Base-by-base conservation (phyloP, 2,888 invertebrate species). In the Ctenicera cuprea region DNA sequence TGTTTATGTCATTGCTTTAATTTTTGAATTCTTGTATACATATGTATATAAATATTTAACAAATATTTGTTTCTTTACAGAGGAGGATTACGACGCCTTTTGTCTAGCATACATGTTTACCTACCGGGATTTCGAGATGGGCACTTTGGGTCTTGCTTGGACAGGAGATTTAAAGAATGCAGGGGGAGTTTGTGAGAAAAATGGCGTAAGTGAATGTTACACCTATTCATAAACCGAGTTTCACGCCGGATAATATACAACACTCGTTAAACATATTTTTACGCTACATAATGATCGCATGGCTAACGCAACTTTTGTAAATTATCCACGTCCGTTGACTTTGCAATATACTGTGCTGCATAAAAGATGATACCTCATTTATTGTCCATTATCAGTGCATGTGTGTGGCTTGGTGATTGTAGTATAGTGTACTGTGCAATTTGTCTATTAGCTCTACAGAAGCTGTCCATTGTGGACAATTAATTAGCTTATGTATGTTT, bases 31-130 rank as follows among this genome's bases (percentile, higher is more conserved):
- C 41, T n/a, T 3, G 3, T 14, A 14, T 4, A 26, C 5, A 26
- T 26, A 26, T 33, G 33, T 9, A 33, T 33, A 22, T 11, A 3
- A 5, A 4, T 20, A 1, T 3, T 50, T 41, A 41, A 41, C 41
- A 14, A 41, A 14, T 14, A 38, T 12, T 1, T 41, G n/a, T 14
- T 41, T 41, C 80, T 80, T 90, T 91, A 80, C 92, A 94, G 97
- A 98, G 92, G 95, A 97, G 86, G 97, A 99, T 87, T 99, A 99
- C 88, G 97, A 98, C 86, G 96, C 97, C 18, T 99, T 98, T 88
- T 99, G 99, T 85, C 89, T 99, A 84, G 98, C 99, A 67, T 99
- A 99, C 88, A 97, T 99, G 94, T 98, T 99, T 87, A 99, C 99
- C 16, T 98, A 98, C 87, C 91, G 97, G 64, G 97, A 97, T 87